A percentile compares a stretch with the other conserved stretches of the same genome.
Evolutionary conservation across 2,888 invertebrate species (phyloP).

Genomic region (Seira ritae): DNA sequence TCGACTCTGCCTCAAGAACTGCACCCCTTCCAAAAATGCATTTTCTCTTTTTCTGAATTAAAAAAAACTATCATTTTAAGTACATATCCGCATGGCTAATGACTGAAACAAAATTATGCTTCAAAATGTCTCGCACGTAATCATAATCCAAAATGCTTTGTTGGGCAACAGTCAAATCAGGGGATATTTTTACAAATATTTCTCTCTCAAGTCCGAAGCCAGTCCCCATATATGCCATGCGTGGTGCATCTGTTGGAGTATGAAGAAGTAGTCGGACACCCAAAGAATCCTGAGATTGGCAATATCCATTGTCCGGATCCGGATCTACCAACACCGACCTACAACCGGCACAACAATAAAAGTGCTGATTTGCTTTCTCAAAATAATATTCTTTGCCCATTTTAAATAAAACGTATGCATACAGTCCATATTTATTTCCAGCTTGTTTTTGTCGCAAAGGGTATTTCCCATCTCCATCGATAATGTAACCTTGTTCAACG

Average conservation of each 20-base stretch:
- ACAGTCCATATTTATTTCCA: constrained; percentile 40
- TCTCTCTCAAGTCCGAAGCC: constrained; percentile 45
- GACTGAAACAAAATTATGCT: background rate
- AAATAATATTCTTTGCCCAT: no score
- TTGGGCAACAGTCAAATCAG: constrained; percentile 51
- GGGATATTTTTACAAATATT: constrained; percentile 48
- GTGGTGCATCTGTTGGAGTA: constrained; percentile 40
- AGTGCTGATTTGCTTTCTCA: background rate
- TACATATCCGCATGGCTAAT: no score
- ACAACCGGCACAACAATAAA: background rate
- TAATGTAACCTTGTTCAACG: constrained; percentile 39
- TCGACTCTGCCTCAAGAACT: background rate
- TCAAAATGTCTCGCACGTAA: constrained; percentile 25
- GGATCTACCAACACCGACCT: constrained; percentile 31
- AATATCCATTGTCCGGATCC: constrained; percentile 40
- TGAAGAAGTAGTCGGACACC: constrained; percentile 45
- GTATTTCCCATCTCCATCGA: constrained; percentile 17
- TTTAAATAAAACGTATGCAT: background rate
- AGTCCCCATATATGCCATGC: constrained; percentile 40
- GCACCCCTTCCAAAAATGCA: constrained; percentile 29
- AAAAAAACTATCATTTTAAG: constrained; percentile 3
- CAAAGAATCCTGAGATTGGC: constrained; percentile 42
- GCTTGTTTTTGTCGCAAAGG: constrained; percentile 38
- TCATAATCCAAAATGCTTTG: constrained; percentile 38
- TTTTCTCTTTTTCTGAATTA: constrained; percentile 36